phyloP scores from a whole-genome alignment of 2,113 vertebrate genomes.

The Sylvilagus bachmani region DNA sequence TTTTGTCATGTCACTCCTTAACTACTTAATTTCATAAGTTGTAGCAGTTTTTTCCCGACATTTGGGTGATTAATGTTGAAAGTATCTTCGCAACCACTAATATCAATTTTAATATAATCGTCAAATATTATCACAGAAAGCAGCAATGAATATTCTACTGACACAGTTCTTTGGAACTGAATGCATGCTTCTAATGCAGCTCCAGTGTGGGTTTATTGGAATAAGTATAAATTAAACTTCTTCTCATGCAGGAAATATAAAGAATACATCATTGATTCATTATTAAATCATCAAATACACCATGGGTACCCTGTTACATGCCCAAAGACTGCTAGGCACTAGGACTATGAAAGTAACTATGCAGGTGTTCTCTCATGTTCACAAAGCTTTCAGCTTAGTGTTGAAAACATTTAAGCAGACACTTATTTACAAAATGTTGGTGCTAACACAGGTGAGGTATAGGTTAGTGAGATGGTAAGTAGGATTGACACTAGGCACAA shows the following conservation, averaged over 20 bases:
- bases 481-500: neutral
- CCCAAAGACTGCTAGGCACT: neutral
- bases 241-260: neutral
- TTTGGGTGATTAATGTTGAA: constrained; percentile 64
- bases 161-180: neutral
- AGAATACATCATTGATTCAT: neutral
- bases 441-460: neutral
- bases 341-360: neutral
- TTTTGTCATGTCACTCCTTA: neutral
- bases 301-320: neutral
- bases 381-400: neutral
- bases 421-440: neutral
- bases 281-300: neutral
- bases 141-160: neutral
- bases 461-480: neutral
- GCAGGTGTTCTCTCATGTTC: neutral
- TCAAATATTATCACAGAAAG: constrained; percentile 62
- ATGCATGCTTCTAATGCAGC: neutral
- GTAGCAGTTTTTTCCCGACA: constrained; percentile 19
- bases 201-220: neutral
- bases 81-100: constrained; percentile 58
- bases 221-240: neutral
- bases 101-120: constrained; percentile 70
- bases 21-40: constrained; percentile 63
- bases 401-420: neutral